phyloP scores from a whole-genome alignment of 2,797 vertebrate genomes.

The Cyprinodon diabolis region DNA sequence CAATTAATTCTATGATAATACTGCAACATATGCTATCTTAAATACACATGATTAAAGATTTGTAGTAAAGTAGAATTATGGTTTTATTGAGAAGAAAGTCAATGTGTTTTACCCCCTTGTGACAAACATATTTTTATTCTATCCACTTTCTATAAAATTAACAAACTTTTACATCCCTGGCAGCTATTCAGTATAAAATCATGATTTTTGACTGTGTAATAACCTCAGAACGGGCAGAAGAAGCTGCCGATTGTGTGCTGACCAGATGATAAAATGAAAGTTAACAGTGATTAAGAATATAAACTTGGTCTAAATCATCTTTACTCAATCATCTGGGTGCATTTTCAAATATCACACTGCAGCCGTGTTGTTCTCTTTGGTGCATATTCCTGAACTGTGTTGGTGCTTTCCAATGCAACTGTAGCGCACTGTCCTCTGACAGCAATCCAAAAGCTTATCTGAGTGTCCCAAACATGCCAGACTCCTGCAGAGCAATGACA shows the following conservation, averaged over 20 bases:
- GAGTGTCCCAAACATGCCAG: conserved; percentile 43
- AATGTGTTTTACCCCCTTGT: too few species aligned
- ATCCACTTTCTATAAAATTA: too few species aligned
- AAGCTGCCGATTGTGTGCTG: too few species aligned
- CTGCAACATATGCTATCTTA: too few species aligned
- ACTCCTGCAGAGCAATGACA: conserved; percentile 38
- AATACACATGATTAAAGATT: too few species aligned
- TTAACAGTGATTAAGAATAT: background rate
- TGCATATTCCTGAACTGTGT: conserved; percentile 2
- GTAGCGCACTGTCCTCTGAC: conserved; percentile 26
- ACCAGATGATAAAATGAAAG: background rate
- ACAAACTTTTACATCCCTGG: too few species aligned
- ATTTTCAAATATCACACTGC: background rate
- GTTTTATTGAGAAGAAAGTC: too few species aligned
- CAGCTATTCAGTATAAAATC: too few species aligned
- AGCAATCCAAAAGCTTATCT: conserved; percentile 19
- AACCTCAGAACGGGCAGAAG: too few species aligned
- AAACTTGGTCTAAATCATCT: background rate
- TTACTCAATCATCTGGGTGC: background rate
- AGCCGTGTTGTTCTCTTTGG: background rate
- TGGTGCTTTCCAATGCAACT: background rate
- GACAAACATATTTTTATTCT: too few species aligned
- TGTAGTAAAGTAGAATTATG: too few species aligned
- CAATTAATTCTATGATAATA: too few species aligned
- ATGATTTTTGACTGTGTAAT: background rate